Evolutionary conservation across 2,888 invertebrate genomes (phyloP), one percentile per base, ranked within the genome.

Genomic region (Tenthredo notha): DNA sequence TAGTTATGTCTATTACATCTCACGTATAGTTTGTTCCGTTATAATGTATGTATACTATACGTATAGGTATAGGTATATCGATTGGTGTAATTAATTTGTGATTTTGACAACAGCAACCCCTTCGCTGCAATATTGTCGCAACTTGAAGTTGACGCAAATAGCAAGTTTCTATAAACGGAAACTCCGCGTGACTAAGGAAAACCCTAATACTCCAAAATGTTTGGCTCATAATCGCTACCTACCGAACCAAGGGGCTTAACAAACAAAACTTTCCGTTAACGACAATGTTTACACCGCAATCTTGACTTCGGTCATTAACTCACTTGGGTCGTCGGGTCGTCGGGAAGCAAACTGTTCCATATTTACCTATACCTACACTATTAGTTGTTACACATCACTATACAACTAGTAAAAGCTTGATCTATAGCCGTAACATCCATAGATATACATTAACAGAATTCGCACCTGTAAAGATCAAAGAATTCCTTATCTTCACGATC

Each of bases 231-330:
- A 50, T 77, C 54, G 54, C 54, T 54, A 54, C 47, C 47, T 54
- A 33, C 77, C 50, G 15, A 77, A 77, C 33, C 77, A 29, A 50
- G 77, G 33, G 29, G 29, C 29, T 77, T 77, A 77, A 54, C 50
- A 54, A 77, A 77, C 77, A 54, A 77, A 77, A 77, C 50, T 77
- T 77, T 54, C 4, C 47, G 54, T 54, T 77, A 47, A 77, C 54
- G 77, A 77, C 77, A 77, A 77, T 29, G 77, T 77, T 77, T 54
- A 77, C 77, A 77, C 77, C 77, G 77, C 77, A 54, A 77, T 77
- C 77, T 77, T n/a, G 54, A 77, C 77, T 54, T 54, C 50, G 54
- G 54, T 33, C 54, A 54, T 77, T 50, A 77, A 54, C 54, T 33
- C 29, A 15, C 77, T 54, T 54, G 47, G 25, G 47, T 74, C 21